Percentiles rank a stretch among this genome's conserved stretches.
Evolutionary conservation across 2,113 vertebrate species (phyloP).

Genomic region (Oryzias javanicus): DNA sequence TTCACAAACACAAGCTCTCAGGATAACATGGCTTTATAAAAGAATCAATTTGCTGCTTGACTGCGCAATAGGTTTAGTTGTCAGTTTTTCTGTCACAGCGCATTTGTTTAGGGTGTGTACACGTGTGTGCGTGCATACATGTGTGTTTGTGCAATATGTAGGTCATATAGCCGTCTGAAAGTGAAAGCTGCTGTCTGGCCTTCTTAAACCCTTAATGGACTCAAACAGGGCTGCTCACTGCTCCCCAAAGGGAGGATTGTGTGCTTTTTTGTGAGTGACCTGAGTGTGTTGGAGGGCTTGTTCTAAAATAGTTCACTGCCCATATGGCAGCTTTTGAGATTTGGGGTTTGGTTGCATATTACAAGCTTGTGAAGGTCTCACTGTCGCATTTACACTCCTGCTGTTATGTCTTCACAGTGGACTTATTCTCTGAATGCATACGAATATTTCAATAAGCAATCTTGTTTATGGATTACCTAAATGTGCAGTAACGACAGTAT

Average conservation of each 20-base stretch:
- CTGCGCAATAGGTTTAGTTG: slow-evolving; percentile 43
- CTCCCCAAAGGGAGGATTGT: slow-evolving; percentile 13
- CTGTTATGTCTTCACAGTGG: no score
- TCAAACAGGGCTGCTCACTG: slow-evolving; percentile 18
- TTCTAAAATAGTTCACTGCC: slow-evolving; percentile 45
- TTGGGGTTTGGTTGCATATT: slow-evolving; percentile 41
- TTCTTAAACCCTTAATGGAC: slow-evolving; percentile 57
- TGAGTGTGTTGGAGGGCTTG: slow-evolving; percentile 13
- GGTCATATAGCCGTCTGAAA: slow-evolving; percentile 48
- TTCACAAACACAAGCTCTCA: slow-evolving; percentile 9
- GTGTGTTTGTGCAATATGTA: slow-evolving; percentile 23
- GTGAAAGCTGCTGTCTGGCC: slow-evolving; percentile 58
- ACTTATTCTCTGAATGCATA: no score
- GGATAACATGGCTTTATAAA: slow-evolving; percentile 29
- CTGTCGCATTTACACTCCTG: neutral
- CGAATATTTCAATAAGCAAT: neutral
- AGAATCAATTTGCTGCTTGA: slow-evolving; percentile 54
- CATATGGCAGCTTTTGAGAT: slow-evolving; percentile 46
- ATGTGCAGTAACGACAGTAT: neutral
- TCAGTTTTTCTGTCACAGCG: slow-evolving; percentile 43
- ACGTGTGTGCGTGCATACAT: slow-evolving; percentile 6
- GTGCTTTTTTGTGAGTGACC: slow-evolving; percentile 19
- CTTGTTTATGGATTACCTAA: neutral
- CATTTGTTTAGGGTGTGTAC: slow-evolving; percentile 25
- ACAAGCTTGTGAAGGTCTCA: slow-evolving; percentile 5